A percentile compares a stretch with the other conserved stretches of the same genome.
phyloP scores from a whole-genome alignment of 1,140 invertebrate genomes.

The Maniola jurtina region DNA sequence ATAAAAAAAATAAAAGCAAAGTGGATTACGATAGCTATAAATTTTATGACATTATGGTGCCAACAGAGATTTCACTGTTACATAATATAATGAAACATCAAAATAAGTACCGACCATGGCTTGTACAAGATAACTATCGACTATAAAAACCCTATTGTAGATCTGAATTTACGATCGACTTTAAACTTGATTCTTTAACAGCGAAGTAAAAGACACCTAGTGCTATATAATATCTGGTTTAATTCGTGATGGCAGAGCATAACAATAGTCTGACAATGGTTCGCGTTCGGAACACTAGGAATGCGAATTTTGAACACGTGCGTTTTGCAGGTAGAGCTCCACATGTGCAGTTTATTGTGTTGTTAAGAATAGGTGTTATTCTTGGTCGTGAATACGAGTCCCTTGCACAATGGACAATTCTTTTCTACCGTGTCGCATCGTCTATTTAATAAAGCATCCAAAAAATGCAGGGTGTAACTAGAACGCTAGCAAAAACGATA shows the following conservation, averaged over 20 bases:
- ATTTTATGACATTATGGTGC: neutral
- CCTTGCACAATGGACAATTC: slow-evolving; percentile 67
- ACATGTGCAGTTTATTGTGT: slow-evolving; percentile 72
- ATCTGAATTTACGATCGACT: slow-evolving; percentile 19
- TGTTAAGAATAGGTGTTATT: slow-evolving; percentile 60
- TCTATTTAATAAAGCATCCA: slow-evolving; percentile 51
- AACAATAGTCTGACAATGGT: slow-evolving; percentile 46
- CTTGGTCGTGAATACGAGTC: slow-evolving; percentile 54
- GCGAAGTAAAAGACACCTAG: slow-evolving; percentile 44
- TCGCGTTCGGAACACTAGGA: slow-evolving; percentile 50
- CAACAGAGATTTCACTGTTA: neutral
- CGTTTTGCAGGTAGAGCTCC: slow-evolving; percentile 65
- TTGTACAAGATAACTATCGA: neutral
- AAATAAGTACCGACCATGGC: neutral
- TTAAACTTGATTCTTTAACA: slow-evolving; percentile 13
- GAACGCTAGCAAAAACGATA: no score
- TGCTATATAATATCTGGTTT: slow-evolving; percentile 36
- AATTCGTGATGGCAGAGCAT: slow-evolving; percentile 36
- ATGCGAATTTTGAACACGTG: slow-evolving; percentile 73
- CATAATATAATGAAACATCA: slow-evolving; percentile 3
- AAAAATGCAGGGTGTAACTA: no score
- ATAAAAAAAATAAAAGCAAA: neutral
- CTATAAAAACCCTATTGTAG: slow-evolving; percentile 14
- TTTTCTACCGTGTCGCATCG: slow-evolving; percentile 54
- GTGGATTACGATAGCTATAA: neutral